phyloP scores from a whole-genome alignment of 2,888 invertebrate genomes.

The Orthosia incerta region DNA sequence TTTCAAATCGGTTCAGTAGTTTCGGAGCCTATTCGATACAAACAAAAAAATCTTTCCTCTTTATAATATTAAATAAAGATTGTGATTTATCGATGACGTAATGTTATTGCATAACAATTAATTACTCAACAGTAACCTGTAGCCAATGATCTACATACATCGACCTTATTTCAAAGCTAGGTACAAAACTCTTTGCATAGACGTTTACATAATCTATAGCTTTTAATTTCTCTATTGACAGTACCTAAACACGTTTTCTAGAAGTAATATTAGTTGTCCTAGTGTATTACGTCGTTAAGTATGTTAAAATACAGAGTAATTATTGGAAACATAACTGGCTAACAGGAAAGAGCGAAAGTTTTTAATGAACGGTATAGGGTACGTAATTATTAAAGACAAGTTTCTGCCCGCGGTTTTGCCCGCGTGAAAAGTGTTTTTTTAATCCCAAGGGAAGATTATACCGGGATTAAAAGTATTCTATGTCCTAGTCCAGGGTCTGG shows the following conservation, averaged over 20 bases:
- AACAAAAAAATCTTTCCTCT: too few relatives aligned
- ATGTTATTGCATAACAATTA: neutral
- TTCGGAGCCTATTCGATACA: too few relatives aligned
- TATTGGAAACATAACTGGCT: neutral
- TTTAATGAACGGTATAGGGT: constrained; percentile 25
- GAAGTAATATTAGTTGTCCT: constrained; percentile 4
- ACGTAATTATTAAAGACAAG: constrained; percentile 13
- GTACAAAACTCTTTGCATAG: neutral
- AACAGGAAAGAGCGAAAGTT: constrained; percentile 37
- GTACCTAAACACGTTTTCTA: constrained; percentile 13
- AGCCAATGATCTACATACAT: constrained; percentile 43
- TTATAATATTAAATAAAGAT: too few relatives aligned
- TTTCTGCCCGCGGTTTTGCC: too few relatives aligned
- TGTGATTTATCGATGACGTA: neutral
- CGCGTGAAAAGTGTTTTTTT: too few relatives aligned
- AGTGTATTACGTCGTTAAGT: constrained; percentile 25
- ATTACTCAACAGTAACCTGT: constrained; percentile 14
- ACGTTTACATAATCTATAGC: constrained; percentile 17
- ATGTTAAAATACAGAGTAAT: constrained; percentile 29
- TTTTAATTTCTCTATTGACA: constrained; percentile 24
- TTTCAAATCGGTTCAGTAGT: too few relatives aligned
- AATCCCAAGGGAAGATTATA: too few relatives aligned
- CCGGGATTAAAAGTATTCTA: too few relatives aligned
- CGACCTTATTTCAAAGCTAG: constrained; percentile 22
- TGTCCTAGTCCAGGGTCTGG: too few relatives aligned